Conservation (phyloP, 1,140 invertebrate species). For the Argopecten irradians region DNA sequence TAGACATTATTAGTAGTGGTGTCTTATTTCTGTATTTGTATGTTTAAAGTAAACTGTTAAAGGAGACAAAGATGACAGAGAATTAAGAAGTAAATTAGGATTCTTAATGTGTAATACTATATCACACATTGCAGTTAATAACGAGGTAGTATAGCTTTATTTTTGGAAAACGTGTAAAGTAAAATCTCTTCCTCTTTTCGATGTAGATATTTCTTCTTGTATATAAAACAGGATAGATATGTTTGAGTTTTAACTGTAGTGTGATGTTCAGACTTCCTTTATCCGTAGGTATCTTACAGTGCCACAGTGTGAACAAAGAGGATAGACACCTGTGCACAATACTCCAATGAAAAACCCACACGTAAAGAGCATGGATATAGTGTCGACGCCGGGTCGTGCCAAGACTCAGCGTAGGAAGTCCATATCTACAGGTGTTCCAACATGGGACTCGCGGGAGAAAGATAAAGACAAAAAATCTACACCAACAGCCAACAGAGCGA, state of each 20-base stretch:
- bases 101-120: no score
- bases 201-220: no score
- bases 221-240: background rate
- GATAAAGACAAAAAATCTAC: background rate
- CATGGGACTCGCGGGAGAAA: background rate
- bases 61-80: no score
- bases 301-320: background rate
- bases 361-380: background rate
- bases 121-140: no score
- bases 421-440: background rate
- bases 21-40: background rate
- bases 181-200: no score
- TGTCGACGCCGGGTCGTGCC: background rate
- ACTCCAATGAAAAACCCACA: background rate
- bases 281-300: background rate
- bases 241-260: background rate
- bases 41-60: no score
- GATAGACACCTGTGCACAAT: background rate
- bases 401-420: constrained; percentile 1
- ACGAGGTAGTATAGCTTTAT: no score
- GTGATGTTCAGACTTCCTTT: background rate
- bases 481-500: background rate
- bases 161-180: no score
- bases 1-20: background rate
- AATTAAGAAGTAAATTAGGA: no score